A percentile compares a stretch with the other conserved stretches of the same genome.
Evolutionary conservation across 2,113 vertebrate species (phyloP).

Genomic region (Ondatra zibethicus): DNA sequence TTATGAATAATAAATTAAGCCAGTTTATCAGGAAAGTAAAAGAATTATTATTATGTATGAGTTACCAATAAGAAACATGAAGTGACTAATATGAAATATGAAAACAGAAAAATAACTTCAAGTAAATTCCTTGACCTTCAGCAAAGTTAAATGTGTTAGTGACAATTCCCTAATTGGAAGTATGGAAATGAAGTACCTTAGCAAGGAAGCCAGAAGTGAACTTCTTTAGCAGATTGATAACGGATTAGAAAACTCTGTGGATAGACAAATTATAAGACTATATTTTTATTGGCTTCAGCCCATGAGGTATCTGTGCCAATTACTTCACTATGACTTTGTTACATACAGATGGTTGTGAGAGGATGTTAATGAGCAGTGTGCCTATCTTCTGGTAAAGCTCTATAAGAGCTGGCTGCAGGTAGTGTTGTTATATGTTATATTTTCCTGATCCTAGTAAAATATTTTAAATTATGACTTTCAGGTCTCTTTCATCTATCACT

Average conservation of each 20-base stretch:
- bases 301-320: background rate
- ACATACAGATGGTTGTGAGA: background rate
- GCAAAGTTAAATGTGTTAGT: constrained; percentile 1
- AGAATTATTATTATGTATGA: constrained; percentile 29
- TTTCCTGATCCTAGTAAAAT: background rate
- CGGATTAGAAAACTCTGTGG: background rate
- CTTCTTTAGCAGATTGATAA: background rate
- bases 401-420: background rate
- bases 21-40: background rate
- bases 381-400: background rate
- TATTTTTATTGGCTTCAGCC: background rate
- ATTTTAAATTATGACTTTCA: background rate
- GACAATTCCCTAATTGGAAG: background rate
- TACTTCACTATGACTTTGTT: background rate
- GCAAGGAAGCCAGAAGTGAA: background rate
- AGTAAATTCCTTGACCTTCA: background rate
- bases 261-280: background rate
- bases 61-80: background rate
- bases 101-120: background rate
- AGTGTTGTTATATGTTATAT: background rate
- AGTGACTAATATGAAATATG: background rate
- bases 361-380: background rate
- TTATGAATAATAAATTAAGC: constrained; percentile 14
- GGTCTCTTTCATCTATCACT: background rate
- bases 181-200: background rate